Percentiles rank a stretch among this genome's conserved stretches.
phyloP scores from a whole-genome alignment of 2,888 invertebrate genomes.

The Watsonalla binaria region DNA sequence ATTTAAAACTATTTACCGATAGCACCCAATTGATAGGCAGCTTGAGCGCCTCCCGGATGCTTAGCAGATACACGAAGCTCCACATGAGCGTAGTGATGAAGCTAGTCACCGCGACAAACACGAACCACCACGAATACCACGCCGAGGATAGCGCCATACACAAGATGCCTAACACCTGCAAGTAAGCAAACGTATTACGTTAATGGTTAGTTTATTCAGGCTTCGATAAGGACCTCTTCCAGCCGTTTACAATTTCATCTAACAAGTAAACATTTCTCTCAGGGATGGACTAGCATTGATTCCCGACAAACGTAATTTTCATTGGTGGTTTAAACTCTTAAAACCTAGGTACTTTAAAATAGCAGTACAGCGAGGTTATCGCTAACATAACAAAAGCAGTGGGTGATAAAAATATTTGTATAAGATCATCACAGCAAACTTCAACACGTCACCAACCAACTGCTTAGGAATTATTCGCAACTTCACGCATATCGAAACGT shows the following conservation, averaged over 20 bases:
- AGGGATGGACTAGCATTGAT: too few species aligned
- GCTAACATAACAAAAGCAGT: not conserved
- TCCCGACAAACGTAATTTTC: too few species aligned
- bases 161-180: conserved; percentile 89
- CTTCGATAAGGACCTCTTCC: too few species aligned
- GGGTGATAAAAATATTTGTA: not conserved
- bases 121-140: conserved; percentile 86
- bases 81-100: conserved; percentile 91
- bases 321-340: too few species aligned
- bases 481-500: too few species aligned
- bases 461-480: too few species aligned
- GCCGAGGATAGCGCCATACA: conserved; percentile 91
- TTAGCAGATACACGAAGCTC: conserved; percentile 88
- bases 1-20: conserved; percentile 80
- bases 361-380: not conserved
- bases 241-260: too few species aligned
- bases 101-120: conserved; percentile 89
- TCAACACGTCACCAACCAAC: not conserved
- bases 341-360: not conserved
- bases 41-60: conserved; percentile 87
- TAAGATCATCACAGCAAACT: not conserved
- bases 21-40: conserved; percentile 91
- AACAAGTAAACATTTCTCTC: too few species aligned
- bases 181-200: conserved; percentile 11
- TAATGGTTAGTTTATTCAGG: not conserved